Base-by-base conservation (phyloP, 2,113 vertebrate species). In the Telmatochromis brachygnathus region DNA sequence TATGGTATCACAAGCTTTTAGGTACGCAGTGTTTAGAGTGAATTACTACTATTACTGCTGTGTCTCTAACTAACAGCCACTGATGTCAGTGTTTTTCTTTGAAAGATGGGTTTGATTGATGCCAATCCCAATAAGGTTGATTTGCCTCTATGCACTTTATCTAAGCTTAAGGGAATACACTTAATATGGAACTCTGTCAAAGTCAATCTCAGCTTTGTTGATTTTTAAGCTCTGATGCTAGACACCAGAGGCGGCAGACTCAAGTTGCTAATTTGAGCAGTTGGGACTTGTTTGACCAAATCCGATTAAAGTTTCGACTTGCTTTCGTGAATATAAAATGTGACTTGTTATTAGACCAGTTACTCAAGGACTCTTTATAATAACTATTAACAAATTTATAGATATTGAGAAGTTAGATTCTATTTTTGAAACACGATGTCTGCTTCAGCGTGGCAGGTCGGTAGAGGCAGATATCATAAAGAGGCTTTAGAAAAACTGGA, bases 71-170 rank as follows among this genome's bases (percentile, higher is more conserved):
- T 73, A 75, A 49, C 26, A 81, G 26, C 68, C 79, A 47, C 39
- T 35, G 60, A 85, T 55, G 55, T 21, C 81, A 8, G 80, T 65
- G 33, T 91, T 88, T 79, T 92, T 88, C 56, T 65, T 77, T 88
- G 28, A 79, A 83, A 47, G 86, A 85, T 88, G 45, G 28, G 3
- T 83, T 60, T 86, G 89, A 93, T 88, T 91, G 82, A 89, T 39
- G 15, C 26, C 45, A 70, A 10, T 68, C 87, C 75, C 82, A 83
- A 89, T 93, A 90, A 87, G 82, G 33, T 42, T 58, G 73, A 89
- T 88, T 84, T 88, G 87, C 79, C 26, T 83, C 26, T 79, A 6
- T 85, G 85, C 83, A 89, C 75, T 86, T 91, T 87, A 14, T 33
- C 14, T n/a, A 28, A 81, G 80, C 89, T 51, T 83, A 28, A 79